These are phyloP conservation scores for Euproctis similis DNA, from an alignment of 2,888 invertebrate species.

Conservation along the genomic window DNA sequence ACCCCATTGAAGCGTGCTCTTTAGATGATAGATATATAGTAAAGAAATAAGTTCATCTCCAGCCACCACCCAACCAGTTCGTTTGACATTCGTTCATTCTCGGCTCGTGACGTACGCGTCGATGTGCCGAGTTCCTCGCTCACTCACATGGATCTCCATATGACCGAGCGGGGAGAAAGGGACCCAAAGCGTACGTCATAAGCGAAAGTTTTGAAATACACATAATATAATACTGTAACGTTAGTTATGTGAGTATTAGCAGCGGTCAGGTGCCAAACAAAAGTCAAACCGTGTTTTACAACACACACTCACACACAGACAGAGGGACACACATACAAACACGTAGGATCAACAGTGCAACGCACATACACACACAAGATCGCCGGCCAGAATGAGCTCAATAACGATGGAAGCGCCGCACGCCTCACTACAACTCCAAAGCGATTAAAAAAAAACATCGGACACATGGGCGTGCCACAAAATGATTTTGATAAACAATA, in stretches of 20 bases:
- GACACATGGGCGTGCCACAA: constrained; percentile 20
- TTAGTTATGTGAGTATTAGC: constrained; percentile 23
- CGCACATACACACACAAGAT: constrained; percentile 69
- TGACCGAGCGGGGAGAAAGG: constrained; percentile 42
- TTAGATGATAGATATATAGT: constrained; percentile 13
- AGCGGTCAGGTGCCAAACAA: constrained; percentile 41
- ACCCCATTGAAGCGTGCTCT: constrained; percentile 43
- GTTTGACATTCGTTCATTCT: constrained; percentile 44
- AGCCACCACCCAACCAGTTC: constrained; percentile 31
- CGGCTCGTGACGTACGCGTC: constrained; percentile 28
- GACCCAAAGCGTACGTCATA: constrained; percentile 29
- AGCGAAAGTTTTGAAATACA: too few relatives aligned
- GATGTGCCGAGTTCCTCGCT: constrained; percentile 30
- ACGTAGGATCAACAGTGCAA: constrained; percentile 52
- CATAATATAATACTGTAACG: constrained; percentile 8
- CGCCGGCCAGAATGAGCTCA: constrained; percentile 71
- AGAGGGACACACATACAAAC: too few relatives aligned
- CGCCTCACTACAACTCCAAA: constrained; percentile 56
- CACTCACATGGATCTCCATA: constrained; percentile 29
- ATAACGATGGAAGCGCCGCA: constrained; percentile 30
- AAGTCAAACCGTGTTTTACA: constrained; percentile 48
- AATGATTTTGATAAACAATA: constrained; percentile 10
- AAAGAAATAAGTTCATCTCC: constrained; percentile 29
- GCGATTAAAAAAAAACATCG: constrained; percentile 33
- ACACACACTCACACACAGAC: constrained; percentile 57